Percentiles rank a stretch among this genome's conserved stretches.
Conservation (phyloP, 2,888 invertebrate genomes). For the Tetranychus piercei region DNA sequence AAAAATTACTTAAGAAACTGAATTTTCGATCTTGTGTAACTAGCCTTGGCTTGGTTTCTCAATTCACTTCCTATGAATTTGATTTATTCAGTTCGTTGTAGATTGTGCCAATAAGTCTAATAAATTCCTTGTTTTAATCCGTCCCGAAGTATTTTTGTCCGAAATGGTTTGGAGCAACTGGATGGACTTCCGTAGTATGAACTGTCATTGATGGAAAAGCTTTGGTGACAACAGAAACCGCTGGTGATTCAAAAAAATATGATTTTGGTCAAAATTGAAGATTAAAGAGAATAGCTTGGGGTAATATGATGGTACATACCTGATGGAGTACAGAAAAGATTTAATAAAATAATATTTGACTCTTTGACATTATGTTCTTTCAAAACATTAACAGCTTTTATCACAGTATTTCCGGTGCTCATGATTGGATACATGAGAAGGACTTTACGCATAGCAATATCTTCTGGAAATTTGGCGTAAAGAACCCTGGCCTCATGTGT, state of each 20-base stretch:
- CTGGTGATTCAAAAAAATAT: constrained; percentile 31
- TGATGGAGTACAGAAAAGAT: constrained; percentile 80
- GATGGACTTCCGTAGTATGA: constrained; percentile 82
- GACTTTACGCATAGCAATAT: constrained; percentile 67
- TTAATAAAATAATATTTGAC: constrained; percentile 85
- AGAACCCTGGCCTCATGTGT: constrained; percentile 84
- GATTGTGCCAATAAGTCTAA: background rate
- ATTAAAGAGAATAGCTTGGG: background rate
- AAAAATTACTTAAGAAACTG: too few relatives aligned
- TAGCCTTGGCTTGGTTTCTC: background rate
- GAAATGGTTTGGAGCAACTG: constrained; percentile 89
- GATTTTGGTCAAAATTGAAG: background rate
- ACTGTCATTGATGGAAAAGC: constrained; percentile 79
- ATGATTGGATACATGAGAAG: constrained; percentile 96
- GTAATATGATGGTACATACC: constrained; percentile 31
- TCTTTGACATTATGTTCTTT: constrained; percentile 84
- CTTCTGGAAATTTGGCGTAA: constrained; percentile 88
- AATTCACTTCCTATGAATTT: background rate
- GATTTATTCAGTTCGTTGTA: background rate
- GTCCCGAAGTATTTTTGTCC: constrained; percentile 46
- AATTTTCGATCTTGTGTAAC: too few relatives aligned
- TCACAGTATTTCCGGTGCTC: constrained; percentile 74
- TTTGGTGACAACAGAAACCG: constrained; percentile 60
- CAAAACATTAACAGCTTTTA: constrained; percentile 75
- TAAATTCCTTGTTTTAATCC: constrained; percentile 4